phyloP scores from a whole-genome alignment of 92 coral and sea anemone species.

The Epizoanthus rinbou region DNA sequence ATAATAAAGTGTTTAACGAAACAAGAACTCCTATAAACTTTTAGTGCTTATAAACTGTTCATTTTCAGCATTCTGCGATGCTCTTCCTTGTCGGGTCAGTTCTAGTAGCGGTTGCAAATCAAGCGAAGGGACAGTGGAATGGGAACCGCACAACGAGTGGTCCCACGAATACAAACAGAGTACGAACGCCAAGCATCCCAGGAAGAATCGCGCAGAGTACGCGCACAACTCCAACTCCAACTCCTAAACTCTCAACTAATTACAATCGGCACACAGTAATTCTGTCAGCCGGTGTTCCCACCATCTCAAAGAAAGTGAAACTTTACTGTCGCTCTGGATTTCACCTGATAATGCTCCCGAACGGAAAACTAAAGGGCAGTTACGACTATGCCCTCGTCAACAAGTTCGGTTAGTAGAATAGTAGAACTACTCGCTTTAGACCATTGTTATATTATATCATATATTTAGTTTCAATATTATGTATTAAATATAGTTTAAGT shows the following conservation, averaged over 20 bases:
- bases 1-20: too few species aligned
- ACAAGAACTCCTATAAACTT: too few species aligned
- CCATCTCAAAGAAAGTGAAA: slow-evolving; percentile 43
- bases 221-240: neutral
- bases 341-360: slow-evolving; percentile 57
- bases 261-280: neutral
- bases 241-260: neutral
- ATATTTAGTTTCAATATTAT: too few species aligned
- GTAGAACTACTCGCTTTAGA: too few species aligned
- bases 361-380: slow-evolving; percentile 57
- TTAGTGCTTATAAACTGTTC: too few species aligned
- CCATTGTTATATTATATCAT: too few species aligned
- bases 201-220: neutral
- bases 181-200: neutral
- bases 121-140: neutral
- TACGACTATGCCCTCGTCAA: slow-evolving; percentile 15
- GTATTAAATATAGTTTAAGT: too few species aligned
- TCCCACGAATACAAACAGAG: neutral
- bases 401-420: slow-evolving; percentile 46
- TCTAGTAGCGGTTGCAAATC: neutral
- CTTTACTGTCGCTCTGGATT: slow-evolving; percentile 57
- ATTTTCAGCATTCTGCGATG: too few species aligned
- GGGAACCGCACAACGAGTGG: neutral
- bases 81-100: too few species aligned
- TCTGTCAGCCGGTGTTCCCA: slow-evolving; percentile 30